These are phyloP conservation scores for Epinotia ramella DNA, from an alignment of 2,888 invertebrate genomes.

Conservation along the genomic window DNA sequence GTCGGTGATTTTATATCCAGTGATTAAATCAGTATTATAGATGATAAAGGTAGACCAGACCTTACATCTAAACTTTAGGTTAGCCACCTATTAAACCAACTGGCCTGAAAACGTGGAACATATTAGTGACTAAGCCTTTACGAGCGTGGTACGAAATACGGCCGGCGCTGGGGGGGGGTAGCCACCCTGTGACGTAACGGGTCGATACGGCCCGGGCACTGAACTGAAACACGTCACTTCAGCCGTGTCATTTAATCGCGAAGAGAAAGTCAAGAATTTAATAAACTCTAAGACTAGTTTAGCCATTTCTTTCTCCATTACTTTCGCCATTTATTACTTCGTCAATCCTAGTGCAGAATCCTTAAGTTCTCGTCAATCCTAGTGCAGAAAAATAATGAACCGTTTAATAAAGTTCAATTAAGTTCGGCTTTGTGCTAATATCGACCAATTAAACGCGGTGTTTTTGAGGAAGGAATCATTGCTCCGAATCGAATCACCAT, in stretches of 20 bases:
- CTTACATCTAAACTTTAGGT: background rate
- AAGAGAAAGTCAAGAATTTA: background rate
- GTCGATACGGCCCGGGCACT: slow-evolving; percentile 69
- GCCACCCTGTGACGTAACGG: slow-evolving; percentile 60
- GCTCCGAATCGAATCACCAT: background rate
- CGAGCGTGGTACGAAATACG: background rate
- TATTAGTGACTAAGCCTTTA: background rate
- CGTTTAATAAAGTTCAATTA: background rate
- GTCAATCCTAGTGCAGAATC: background rate
- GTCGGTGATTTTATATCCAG: too few relatives aligned
- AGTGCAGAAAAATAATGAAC: background rate
- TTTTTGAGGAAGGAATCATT: background rate
- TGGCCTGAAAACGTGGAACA: slow-evolving; percentile 10
- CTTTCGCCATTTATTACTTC: too few relatives aligned
- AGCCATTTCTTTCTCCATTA: too few relatives aligned
- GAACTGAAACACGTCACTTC: slow-evolving; percentile 60
- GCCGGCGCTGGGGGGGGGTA: slow-evolving; percentile 10
- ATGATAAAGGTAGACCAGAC: too few relatives aligned
- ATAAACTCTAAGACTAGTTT: background rate
- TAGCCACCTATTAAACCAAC: background rate
- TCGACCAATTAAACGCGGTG: background rate
- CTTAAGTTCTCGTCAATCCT: background rate
- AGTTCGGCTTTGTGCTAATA: background rate
- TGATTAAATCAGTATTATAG: too few relatives aligned
- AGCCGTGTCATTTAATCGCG: slow-evolving; percentile 27